phyloP scores from a whole-genome alignment of 2,888 invertebrate species.

The Rapana venosa region DNA sequence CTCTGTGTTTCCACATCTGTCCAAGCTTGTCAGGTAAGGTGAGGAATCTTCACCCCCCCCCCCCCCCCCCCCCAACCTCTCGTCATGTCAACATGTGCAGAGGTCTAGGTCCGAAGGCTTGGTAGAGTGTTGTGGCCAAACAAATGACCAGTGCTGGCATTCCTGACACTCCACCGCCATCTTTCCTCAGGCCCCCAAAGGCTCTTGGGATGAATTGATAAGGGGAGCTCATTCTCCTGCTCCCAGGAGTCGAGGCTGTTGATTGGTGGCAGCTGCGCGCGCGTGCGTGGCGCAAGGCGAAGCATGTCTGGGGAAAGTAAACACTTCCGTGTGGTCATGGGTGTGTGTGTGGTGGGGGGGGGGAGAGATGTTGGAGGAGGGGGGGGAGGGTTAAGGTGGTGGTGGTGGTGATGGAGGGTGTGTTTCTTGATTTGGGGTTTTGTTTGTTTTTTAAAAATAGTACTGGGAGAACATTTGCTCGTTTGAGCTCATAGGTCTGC shows the following conservation, averaged over 20 bases:
- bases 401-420: neutral
- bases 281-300: neutral
- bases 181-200: constrained; percentile 17
- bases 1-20: neutral
- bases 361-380: neutral
- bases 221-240: neutral
- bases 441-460: too few species aligned
- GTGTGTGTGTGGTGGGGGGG: neutral
- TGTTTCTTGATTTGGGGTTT: neutral
- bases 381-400: neutral
- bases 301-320: neutral
- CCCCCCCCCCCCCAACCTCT: neutral
- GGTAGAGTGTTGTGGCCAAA: constrained; percentile 16
- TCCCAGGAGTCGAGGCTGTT: constrained; percentile 21
- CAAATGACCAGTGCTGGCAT: constrained; percentile 26
- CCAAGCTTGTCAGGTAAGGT: neutral
- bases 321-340: constrained; percentile 8
- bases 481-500: neutral
- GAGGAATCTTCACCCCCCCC: neutral
- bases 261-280: constrained; percentile 32
- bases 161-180: constrained; percentile 16
- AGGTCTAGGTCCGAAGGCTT: neutral
- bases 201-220: constrained; percentile 15
- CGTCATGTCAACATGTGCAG: neutral
- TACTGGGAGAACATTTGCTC: too few species aligned